These are phyloP conservation scores for Actinia tenebrosa DNA, from an alignment of 64 coral and sea anemone genomes.

Conservation along the genomic window DNA sequence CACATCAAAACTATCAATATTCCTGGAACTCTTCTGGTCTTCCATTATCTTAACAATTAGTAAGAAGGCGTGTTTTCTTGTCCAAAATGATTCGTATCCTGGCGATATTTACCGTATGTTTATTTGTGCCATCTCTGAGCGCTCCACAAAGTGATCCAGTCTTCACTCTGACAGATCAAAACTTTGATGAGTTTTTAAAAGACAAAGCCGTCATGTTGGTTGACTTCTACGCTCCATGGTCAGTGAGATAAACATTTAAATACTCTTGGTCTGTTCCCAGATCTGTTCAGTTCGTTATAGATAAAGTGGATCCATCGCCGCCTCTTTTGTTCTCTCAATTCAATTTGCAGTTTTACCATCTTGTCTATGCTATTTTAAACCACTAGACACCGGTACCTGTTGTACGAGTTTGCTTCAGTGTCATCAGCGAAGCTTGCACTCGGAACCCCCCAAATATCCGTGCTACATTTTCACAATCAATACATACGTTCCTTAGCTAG, in stretches of 20 bases:
- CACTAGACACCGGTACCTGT: no score
- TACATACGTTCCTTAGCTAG: no score
- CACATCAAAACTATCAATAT: neutral
- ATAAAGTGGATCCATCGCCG: neutral
- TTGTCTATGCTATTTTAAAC: no score
- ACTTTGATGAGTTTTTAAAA: slow-evolving; percentile 69
- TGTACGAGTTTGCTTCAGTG: no score
- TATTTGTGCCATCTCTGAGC: slow-evolving; percentile 16
- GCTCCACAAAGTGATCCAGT: slow-evolving; percentile 22
- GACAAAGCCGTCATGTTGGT: slow-evolving; percentile 81
- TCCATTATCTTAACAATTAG: neutral
- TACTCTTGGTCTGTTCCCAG: no score
- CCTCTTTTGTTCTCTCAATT: neutral
- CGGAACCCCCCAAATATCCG: no score
- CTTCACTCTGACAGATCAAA: slow-evolving; percentile 57
- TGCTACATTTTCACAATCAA: no score
- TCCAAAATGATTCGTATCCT: neutral
- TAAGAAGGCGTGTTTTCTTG: neutral
- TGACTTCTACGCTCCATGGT: slow-evolving; percentile 94
- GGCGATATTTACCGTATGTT: neutral
- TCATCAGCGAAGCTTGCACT: no score
- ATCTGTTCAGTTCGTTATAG: no score
- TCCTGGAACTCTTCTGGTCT: neutral
- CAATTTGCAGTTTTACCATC: no score
- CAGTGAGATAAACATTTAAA: slow-evolving; percentile 15